Percentiles rank a stretch among this genome's conserved stretches.
Conservation (phyloP, 1,140 invertebrate species). For the Drosophila nikananu region DNA sequence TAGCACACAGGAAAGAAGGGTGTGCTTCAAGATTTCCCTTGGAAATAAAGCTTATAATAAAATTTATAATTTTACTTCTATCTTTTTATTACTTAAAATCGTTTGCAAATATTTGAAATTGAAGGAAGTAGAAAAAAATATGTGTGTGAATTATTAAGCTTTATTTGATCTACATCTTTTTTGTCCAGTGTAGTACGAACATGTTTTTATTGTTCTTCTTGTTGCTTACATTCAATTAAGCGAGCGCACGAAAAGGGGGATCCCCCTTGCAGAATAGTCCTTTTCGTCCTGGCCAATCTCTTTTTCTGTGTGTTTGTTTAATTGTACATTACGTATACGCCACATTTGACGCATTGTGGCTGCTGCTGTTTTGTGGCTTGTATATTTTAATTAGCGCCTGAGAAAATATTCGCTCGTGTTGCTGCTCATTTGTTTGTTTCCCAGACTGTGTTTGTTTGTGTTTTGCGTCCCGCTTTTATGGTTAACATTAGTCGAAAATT, state of each 20-base stretch:
- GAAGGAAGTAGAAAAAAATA: too few species aligned
- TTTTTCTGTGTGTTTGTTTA: constrained; percentile 41
- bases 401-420: constrained; percentile 36
- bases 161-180: background rate
- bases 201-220: constrained; percentile 51
- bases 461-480: constrained; percentile 31
- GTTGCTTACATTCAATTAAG: constrained; percentile 79
- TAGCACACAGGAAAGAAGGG: constrained; percentile 6
- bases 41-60: too few species aligned
- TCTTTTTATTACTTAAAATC: background rate
- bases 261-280: background rate
- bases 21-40: too few species aligned
- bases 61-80: background rate
- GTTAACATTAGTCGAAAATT: constrained; percentile 61
- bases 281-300: background rate
- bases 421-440: constrained; percentile 9
- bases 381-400: constrained; percentile 72
- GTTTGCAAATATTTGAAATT: too few species aligned
- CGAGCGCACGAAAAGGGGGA: constrained; percentile 52
- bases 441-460: constrained; percentile 42
- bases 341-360: constrained; percentile 74
- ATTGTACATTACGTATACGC: constrained; percentile 80
- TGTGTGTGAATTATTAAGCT: background rate
- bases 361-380: constrained; percentile 44
- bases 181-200: background rate